phyloP scores from a whole-genome alignment of 2,888 invertebrate species.

The Mimumesa dahlbomi region DNA sequence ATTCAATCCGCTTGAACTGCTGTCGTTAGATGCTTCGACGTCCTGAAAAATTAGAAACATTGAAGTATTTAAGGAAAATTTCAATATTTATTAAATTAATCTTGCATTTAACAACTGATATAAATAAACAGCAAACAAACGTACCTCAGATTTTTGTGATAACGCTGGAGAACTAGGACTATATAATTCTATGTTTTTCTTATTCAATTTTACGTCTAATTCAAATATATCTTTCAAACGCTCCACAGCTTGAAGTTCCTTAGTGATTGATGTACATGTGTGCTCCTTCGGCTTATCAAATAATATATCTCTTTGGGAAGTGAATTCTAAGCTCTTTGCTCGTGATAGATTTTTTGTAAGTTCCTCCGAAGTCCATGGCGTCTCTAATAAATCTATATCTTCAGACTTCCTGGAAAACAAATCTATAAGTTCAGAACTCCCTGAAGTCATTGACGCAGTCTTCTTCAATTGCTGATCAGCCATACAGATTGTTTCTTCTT shows the following conservation, averaged over 20 bases:
- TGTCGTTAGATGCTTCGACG: constrained; percentile 37
- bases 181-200: constrained; percentile 65
- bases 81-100: too few relatives aligned
- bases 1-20: constrained; percentile 15
- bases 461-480: constrained; percentile 27
- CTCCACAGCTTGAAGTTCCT: constrained; percentile 23
- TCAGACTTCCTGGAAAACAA: constrained; percentile 44
- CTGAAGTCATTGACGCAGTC: constrained; percentile 14
- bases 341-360: neutral
- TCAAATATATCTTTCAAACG: constrained; percentile 48
- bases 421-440: constrained; percentile 36
- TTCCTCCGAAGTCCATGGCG: constrained; percentile 47
- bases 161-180: constrained; percentile 75
- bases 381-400: constrained; percentile 39
- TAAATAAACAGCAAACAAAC: neutral
- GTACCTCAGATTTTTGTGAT: constrained; percentile 72
- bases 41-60: constrained; percentile 26
- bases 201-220: constrained; percentile 37
- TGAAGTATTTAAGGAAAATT: too few relatives aligned
- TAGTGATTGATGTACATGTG: neutral
- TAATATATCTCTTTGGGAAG: constrained; percentile 20
- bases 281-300: constrained; percentile 30
- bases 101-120: constrained; percentile 1
- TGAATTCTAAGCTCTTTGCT: constrained; percentile 20
- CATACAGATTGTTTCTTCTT: too few relatives aligned